These are phyloP conservation scores for Amphilophus citrinellus DNA, from an alignment of 2,113 vertebrate species.

Conservation along the genomic window DNA sequence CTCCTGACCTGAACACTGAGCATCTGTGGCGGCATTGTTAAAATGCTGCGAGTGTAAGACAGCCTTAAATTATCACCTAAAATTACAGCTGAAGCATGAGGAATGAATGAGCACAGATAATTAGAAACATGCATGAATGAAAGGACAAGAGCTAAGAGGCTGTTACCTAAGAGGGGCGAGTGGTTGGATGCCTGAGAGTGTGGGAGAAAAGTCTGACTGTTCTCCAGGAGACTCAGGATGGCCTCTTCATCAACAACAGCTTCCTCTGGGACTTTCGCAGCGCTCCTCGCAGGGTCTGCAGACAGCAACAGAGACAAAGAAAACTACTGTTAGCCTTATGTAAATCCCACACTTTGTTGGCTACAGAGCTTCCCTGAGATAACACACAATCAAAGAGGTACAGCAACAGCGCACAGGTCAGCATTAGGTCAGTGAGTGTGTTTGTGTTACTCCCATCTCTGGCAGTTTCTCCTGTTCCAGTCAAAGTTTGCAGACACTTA, in stretches of 20 bases:
- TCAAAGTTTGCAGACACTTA: neutral
- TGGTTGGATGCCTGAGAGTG: constrained; percentile 88
- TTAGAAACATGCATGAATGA: neutral
- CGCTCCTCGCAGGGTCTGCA: constrained; percentile 74
- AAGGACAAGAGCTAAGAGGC: neutral
- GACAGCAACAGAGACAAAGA: neutral
- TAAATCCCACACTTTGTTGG: neutral
- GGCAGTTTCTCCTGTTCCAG: neutral
- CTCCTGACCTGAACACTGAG: neutral
- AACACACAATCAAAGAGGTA: neutral
- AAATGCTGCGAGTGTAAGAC: neutral
- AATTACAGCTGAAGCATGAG: neutral
- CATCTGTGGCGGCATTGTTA: neutral
- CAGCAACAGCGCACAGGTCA: neutral
- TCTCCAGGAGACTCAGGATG: constrained; percentile 95
- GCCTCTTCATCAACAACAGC: constrained; percentile 95
- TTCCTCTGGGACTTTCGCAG: constrained; percentile 82
- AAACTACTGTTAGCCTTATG: constrained; percentile 13
- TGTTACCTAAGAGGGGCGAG: constrained; percentile 83
- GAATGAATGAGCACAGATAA: neutral
- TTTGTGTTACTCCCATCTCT: neutral
- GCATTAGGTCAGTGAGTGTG: neutral
- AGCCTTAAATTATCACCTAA: neutral
- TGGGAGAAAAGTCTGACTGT: constrained; percentile 92
- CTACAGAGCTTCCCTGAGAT: neutral